Percentiles rank a stretch among this genome's conserved stretches.
Conservation (phyloP, 1,140 invertebrate genomes). For the Acromyrmex echinatior region DNA sequence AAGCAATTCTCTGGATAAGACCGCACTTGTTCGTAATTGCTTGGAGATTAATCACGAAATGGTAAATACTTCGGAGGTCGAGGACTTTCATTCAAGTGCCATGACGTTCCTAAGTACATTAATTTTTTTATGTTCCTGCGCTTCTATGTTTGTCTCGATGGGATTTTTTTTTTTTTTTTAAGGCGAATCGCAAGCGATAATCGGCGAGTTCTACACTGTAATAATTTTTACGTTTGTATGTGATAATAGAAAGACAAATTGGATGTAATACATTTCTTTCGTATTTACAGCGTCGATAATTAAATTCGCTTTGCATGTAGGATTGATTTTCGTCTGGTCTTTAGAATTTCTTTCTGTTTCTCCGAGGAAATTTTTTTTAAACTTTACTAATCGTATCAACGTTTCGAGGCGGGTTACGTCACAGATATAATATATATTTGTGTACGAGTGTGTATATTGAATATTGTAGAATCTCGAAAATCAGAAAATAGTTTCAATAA, state of each 20-base stretch:
- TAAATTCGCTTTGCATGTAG: background rate
- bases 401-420: background rate
- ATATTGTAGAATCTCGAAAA: background rate
- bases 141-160: background rate
- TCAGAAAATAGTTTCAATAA: conserved; percentile 14
- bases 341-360: background rate
- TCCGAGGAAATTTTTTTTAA: background rate
- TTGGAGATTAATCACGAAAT: conserved; percentile 60
- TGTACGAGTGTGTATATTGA: too few species aligned
- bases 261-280: background rate
- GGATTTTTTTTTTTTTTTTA: background rate
- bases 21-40: conserved; percentile 55
- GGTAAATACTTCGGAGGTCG: conserved; percentile 25
- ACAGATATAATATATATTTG: too few species aligned
- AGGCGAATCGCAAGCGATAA: background rate
- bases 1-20: conserved; percentile 11
- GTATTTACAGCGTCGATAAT: background rate
- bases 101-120: conserved; percentile 18
- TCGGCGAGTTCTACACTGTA: background rate
- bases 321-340: background rate
- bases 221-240: background rate
- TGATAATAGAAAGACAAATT: background rate
- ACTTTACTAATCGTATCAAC: background rate
- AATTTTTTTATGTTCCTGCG: background rate
- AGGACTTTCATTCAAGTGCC: conserved; percentile 29